These are phyloP conservation scores for Drosophila tropicalis DNA, from an alignment of 1,140 invertebrate genomes.

Conservation along the genomic window DNA sequence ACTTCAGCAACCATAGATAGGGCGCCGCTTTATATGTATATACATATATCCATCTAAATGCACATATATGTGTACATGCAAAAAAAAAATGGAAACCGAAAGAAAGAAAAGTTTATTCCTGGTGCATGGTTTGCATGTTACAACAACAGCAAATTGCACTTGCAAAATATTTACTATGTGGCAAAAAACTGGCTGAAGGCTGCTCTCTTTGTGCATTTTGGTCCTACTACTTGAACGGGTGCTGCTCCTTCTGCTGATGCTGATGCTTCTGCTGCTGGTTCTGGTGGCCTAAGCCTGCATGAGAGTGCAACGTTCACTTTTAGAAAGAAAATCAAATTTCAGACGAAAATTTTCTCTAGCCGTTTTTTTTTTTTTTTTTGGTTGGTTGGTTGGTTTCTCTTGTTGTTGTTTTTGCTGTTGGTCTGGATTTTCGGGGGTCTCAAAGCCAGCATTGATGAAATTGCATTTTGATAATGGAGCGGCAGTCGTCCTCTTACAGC, in stretches of 20 bases:
- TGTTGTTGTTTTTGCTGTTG: conserved; percentile 32
- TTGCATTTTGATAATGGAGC: conserved; percentile 70
- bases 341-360: conserved; percentile 18
- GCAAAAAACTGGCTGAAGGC: conserved; percentile 44
- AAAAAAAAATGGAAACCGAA: not conserved
- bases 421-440: conserved; percentile 55
- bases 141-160: conserved; percentile 48
- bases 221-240: conserved; percentile 9
- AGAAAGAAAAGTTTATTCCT: conserved; percentile 10
- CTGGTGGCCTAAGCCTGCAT: conserved; percentile 37
- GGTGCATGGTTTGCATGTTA: conserved; percentile 30
- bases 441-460: conserved; percentile 65
- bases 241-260: conserved; percentile 28
- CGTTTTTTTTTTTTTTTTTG: conserved; percentile 56
- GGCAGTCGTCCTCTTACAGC: conserved; percentile 17
- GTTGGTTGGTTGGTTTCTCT: conserved; percentile 8
- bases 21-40: conserved; percentile 32
- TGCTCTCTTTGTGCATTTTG: conserved; percentile 42
- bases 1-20: conserved; percentile 23
- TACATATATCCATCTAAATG: not conserved
- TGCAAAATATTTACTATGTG: conserved; percentile 45
- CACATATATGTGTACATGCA: not conserved
- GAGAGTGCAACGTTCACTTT: conserved; percentile 52
- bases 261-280: conserved; percentile 29
- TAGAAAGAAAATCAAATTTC: conserved; percentile 70